Conservation (phyloP, 2,888 invertebrate species). For the Hipparchia sbordonii region DNA sequence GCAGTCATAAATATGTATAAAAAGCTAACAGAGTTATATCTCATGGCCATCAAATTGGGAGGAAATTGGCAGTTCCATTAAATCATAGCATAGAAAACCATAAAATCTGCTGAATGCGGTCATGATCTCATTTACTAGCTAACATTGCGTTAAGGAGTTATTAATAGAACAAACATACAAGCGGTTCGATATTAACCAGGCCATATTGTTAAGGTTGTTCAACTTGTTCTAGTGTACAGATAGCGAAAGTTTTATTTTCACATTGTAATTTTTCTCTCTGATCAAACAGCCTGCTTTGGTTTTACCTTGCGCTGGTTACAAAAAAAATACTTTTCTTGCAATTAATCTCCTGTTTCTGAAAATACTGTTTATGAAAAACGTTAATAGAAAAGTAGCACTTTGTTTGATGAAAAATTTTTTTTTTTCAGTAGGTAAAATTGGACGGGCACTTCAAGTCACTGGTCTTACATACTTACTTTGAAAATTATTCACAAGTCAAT, state of each 20-base stretch:
- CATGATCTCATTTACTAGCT: conserved; percentile 57
- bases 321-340: not conserved
- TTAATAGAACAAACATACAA: conserved; percentile 39
- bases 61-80: conserved; percentile 24
- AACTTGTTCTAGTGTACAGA: conserved; percentile 1
- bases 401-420: no score
- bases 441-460: no score
- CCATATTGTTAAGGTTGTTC: conserved; percentile 30
- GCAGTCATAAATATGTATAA: conserved; percentile 5
- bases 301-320: not conserved
- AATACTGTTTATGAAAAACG: no score
- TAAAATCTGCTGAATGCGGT: conserved; percentile 53
- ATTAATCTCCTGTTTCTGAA: not conserved
- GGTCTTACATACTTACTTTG: no score
- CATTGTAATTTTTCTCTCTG: not conserved
- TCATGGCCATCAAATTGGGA: conserved; percentile 21
- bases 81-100: conserved; percentile 47
- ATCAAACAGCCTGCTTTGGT: not conserved
- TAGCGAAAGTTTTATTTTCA: not conserved
- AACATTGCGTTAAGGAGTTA: conserved; percentile 44
- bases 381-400: no score
- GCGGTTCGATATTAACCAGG: conserved; percentile 32
- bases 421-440: no score
- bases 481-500: no score
- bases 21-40: conserved; percentile 17